phyloP scores from a whole-genome alignment of 2,113 vertebrate species.

The Thamnophis sirtalis region DNA sequence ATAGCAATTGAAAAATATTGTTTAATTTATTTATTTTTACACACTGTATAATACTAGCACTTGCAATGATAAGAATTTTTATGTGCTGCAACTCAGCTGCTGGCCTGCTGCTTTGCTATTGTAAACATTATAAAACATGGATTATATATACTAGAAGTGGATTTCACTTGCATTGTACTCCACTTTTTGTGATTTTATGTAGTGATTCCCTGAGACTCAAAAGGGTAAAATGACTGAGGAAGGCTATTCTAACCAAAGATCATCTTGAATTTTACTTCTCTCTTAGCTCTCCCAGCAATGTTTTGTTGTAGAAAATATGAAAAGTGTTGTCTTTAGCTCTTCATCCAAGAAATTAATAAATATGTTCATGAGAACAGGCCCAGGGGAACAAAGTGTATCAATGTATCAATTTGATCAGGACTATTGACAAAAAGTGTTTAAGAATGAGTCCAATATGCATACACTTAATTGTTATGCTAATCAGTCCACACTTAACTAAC shows the following conservation, averaged over 20 bases:
- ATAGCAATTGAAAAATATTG: neutral
- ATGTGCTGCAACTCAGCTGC: neutral
- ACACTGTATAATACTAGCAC: neutral
- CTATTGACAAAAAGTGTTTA: neutral
- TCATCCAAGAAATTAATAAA: neutral
- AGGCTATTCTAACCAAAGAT: neutral
- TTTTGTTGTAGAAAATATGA: neutral
- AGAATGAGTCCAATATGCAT: neutral
- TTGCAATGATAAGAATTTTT: neutral
- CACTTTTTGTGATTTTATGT: neutral
- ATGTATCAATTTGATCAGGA: neutral
- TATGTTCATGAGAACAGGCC: neutral
- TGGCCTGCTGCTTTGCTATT: neutral
- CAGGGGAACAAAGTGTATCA: neutral
- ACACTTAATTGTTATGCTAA: neutral
- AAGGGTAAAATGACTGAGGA: neutral
- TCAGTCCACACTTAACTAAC: neutral
- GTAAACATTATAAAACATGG: neutral
- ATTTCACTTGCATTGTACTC: neutral
- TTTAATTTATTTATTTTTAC: neutral
- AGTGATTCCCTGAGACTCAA: neutral
- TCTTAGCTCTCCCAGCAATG: neutral
- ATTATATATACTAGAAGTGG: neutral
- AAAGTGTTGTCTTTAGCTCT: neutral
- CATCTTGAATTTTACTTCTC: neutral